Evolutionary conservation across 2,113 vertebrate genomes (phyloP), one percentile per base, ranked within the genome.

Genomic region (Sorex fumeus): DNA sequence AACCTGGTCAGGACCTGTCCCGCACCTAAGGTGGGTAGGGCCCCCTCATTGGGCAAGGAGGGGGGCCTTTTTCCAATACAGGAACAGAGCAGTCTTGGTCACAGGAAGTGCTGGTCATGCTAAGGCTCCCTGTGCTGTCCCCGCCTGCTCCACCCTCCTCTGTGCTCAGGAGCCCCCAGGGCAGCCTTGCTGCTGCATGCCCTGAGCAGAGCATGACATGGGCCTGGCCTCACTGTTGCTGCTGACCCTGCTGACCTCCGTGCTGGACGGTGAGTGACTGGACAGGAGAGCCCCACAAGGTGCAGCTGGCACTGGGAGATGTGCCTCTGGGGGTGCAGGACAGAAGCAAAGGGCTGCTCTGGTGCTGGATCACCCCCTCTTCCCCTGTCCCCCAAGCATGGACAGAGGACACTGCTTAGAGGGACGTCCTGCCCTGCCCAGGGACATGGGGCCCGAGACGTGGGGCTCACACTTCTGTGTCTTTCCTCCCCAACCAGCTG

Each of bases 201-300:
- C 23, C 76, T 90, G 21, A 70, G 18, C 75, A 40, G 7, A 10
- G 10, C 36, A 40, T 10, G 9, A 32, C 15, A 84, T 94, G 72
- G 50, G 15, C 1, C 28, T 3, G 25, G 1, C 45, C 77, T 84
- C 88, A 71, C 67, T 89, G 69, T 83, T 85, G 40, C n/a, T 53
- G 2, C 32, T 66, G 34, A 53, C 91, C 88, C 89, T 62, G 77
- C 66, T 32, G 19, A 23, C 3, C 0, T 30, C 75, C 13, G 75
- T 92, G 57, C 32, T 67, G 19, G 7, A 34, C 50, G 84, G 93
- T 95, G 57, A 95, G 91, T 92, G 13, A 34, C 23, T 1, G 76
- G 10, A 45, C 10, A 67, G 10, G 8, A 32, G 18, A 4, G 8
- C 15, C 3, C 69, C 25, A 9, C 25, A 25, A 45, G 4, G 66